Percentiles rank a stretch among this genome's conserved stretches.
Conservation (phyloP, 2,113 vertebrate genomes). For the Sphyrna mokarran region DNA sequence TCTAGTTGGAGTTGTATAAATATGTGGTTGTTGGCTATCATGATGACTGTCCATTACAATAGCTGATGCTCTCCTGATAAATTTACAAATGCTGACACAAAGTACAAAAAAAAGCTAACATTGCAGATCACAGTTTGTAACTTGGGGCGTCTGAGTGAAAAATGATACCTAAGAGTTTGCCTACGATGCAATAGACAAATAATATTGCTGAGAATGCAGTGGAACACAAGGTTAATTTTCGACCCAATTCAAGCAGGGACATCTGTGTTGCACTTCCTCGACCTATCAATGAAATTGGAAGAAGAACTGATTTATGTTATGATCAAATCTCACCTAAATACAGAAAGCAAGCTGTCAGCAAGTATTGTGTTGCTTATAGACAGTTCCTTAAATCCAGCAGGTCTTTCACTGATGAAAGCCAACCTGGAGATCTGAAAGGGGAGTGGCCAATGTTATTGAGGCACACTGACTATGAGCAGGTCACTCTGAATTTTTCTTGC, state of each 20-base stretch:
- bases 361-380: background rate
- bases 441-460: background rate
- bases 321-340: background rate
- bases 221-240: too few relatives aligned
- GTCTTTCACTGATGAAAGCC: background rate
- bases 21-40: background rate
- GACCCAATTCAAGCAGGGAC: background rate
- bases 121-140: background rate
- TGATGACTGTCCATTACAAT: background rate
- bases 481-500: background rate
- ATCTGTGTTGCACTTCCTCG: background rate
- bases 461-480: background rate
- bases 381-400: background rate
- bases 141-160: too few relatives aligned
- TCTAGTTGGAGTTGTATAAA: background rate
- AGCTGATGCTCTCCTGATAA: background rate
- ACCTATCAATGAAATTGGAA: background rate
- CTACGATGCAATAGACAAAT: too few relatives aligned
- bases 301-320: background rate
- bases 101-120: background rate
- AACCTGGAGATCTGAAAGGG: background rate
- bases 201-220: too few relatives aligned
- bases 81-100: background rate
- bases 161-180: background rate
- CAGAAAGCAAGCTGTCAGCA: background rate